Evolutionary conservation across 2,797 vertebrate genomes (phyloP).

Genomic region (Hybognathus amarus): DNA sequence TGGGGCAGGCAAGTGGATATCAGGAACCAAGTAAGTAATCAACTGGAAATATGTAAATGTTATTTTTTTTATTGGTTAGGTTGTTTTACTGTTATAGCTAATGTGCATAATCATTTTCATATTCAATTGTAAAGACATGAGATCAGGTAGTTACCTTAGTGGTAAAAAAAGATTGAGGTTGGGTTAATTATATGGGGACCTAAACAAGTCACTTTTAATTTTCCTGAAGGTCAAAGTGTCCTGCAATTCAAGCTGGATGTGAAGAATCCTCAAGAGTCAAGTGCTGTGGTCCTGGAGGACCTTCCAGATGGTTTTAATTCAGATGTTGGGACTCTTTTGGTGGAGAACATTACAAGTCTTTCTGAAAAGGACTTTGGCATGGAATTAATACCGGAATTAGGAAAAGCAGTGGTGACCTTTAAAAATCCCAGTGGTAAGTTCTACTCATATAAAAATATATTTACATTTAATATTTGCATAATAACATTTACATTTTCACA

Average conservation of each 20-base stretch:
- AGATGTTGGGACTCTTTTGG: conserved; percentile 68
- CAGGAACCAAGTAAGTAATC: conserved; percentile 18
- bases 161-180: not conserved
- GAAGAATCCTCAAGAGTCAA: conserved; percentile 4
- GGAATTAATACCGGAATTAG: conserved; percentile 69
- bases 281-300: conserved; percentile 65
- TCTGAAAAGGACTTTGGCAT: conserved; percentile 60
- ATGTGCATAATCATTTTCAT: not conserved
- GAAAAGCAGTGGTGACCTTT: conserved; percentile 68
- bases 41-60: not conserved
- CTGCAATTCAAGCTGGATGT: not conserved
- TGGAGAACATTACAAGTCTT: conserved; percentile 64
- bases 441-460: not conserved
- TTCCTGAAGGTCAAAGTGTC: not conserved
- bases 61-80: not conserved
- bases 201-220: not conserved
- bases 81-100: not conserved
- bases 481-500: not conserved
- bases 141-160: not conserved
- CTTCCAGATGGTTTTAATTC: conserved; percentile 36
- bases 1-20: not conserved
- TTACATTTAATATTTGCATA: not conserved
- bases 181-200: not conserved
- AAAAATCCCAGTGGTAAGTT: conserved; percentile 61
- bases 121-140: not conserved